Base-by-base conservation (phyloP, 1,140 invertebrate species). In the Drosophila sp. region DNA sequence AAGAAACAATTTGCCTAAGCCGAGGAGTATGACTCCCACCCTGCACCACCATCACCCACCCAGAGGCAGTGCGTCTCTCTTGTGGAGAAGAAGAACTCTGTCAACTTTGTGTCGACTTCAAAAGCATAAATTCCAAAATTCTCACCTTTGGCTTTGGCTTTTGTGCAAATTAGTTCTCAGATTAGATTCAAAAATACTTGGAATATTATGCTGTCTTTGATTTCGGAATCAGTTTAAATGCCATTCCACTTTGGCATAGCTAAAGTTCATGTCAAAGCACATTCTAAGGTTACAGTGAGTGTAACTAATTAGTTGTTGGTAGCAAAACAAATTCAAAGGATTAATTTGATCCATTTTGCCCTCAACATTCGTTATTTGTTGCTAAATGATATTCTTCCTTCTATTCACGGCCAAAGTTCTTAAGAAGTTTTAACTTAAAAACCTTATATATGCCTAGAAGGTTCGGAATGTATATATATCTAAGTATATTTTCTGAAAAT, bases 1-100 rank as follows among this genome's bases (percentile, higher is more conserved):
- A 64, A 66, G 70, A 65, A 66, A 66, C 72, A 73, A 76, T 66
- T 65, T 63, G 66, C 66, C 66, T 77, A 77, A 77, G 75, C 75
- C 70, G 55, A 50, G 27, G 17, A 17, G 17, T 17, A 57, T 33
- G 32, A 57, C 55, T 57, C 55, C 55, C 29, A 17, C 54, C 11
- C 50, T 3, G 27, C 50, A 2, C 11, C 11, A 8, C 23, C 23
- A 25, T 5, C 25, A 6, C 29, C 44, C 27, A 23, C 1, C 10
- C 11, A 23, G 4, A 17, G 25, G n/a, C 55, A 8, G 5, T 33
- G 6, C 2, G 30, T 23, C 23, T 7, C 30, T 2, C 17, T 10
- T 32, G 17, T 30, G 8, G 23, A 58, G 44, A 23, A 27, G 44
- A 3, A 27, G 44, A 27, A 50, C 44, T 50, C 32, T 58, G 56